Conservation (phyloP, 2,888 invertebrate genomes). For the Notocelia uddmanniana region DNA sequence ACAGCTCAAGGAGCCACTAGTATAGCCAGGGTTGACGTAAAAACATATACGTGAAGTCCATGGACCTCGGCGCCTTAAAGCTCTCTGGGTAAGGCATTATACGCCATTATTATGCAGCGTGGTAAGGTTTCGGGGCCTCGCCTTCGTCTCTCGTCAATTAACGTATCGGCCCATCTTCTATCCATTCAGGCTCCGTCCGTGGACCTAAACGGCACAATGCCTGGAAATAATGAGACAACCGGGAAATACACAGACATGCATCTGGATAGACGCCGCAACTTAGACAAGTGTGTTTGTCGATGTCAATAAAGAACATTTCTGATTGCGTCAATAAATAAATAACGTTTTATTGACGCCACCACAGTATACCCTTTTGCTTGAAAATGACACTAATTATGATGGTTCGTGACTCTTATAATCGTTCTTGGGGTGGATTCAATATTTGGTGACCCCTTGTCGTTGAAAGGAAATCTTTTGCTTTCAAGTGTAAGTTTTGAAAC, state of each 20-base stretch:
- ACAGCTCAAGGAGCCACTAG: no score
- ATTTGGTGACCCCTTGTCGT: not conserved
- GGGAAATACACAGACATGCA: slow-evolving; percentile 48
- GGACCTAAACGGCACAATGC: slow-evolving; percentile 78
- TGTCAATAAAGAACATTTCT: no score
- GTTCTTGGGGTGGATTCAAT: not conserved
- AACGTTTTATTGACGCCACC: no score
- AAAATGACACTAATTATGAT: no score
- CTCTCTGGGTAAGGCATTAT: slow-evolving; percentile 79
- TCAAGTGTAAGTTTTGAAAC: no score
- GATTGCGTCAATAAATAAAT: no score
- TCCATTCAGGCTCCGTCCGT: slow-evolving; percentile 65
- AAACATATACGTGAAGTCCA: not conserved
- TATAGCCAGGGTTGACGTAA: no score
- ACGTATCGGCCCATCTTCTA: slow-evolving; percentile 82
- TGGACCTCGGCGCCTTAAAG: slow-evolving; percentile 65
- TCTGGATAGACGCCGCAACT: not conserved
- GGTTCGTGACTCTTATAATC: not conserved
- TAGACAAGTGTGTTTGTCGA: not conserved
- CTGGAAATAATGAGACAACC: slow-evolving; percentile 77
- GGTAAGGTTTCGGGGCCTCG: slow-evolving; percentile 81
- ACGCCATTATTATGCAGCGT: slow-evolving; percentile 82
- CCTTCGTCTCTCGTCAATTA: slow-evolving; percentile 80
- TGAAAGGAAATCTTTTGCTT: not conserved
- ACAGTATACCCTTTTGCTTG: no score